Percentiles rank a stretch among this genome's conserved stretches.
These are phyloP conservation scores for Drosophila colorata DNA, from an alignment of 2,888 invertebrate genomes.

Conservation along the genomic window DNA sequence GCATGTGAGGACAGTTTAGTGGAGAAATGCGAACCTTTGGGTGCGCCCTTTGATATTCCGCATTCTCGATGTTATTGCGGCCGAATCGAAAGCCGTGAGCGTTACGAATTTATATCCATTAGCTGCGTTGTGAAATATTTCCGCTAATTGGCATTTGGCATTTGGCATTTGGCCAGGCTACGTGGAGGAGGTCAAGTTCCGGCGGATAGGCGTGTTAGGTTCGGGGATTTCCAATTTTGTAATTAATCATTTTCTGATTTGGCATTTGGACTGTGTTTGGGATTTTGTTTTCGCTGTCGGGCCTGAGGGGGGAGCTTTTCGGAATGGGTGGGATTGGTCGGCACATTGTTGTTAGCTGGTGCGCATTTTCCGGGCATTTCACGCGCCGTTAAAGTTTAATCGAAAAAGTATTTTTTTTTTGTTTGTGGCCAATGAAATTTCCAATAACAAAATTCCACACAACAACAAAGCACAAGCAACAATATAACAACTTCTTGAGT, in stretches of 20 bases:
- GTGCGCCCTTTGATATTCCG: constrained; percentile 38
- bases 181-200: constrained; percentile 34
- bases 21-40: background rate
- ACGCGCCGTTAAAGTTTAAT: constrained; percentile 80
- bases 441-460: constrained; percentile 68
- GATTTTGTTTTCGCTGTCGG: background rate
- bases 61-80: constrained; percentile 4
- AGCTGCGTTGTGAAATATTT: constrained; percentile 66
- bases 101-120: constrained; percentile 70
- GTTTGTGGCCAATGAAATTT: constrained; percentile 79
- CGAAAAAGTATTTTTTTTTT: constrained; percentile 71
- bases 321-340: no score
- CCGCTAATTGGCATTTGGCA: constrained; percentile 68
- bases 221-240: constrained; percentile 41
- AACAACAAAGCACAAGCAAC: constrained; percentile 28
- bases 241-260: constrained; percentile 77
- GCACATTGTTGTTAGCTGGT: constrained; percentile 6
- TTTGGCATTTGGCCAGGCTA: constrained; percentile 17
- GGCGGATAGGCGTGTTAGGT: background rate
- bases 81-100: background rate
- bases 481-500: constrained; percentile 46
- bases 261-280: constrained; percentile 40
- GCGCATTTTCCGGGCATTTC: constrained; percentile 55
- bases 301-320: background rate
- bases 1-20: constrained; percentile 13